Evolutionary conservation across 2,888 invertebrate species (phyloP).

Genomic region (Drosophila robusta): DNA sequence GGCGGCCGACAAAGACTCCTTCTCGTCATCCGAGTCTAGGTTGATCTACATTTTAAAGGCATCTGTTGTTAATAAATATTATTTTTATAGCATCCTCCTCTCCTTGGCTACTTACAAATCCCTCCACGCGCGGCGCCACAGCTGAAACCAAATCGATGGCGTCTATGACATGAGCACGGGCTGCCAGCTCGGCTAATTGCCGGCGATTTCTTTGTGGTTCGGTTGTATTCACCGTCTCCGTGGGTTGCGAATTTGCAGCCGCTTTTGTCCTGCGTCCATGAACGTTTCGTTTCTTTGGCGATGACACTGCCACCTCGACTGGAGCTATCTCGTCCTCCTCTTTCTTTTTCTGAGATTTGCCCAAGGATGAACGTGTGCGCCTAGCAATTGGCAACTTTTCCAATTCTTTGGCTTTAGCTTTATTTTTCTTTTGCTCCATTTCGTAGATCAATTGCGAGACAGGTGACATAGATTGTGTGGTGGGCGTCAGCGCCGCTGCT

Average conservation of each 20-base stretch:
- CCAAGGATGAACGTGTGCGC: constrained; percentile 55
- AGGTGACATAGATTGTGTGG: constrained; percentile 41
- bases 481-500: neutral
- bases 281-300: constrained; percentile 6
- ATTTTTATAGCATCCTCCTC: neutral
- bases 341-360: constrained; percentile 4
- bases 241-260: neutral
- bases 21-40: constrained; percentile 61
- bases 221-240: neutral
- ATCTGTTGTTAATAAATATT: neutral
- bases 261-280: constrained; percentile 1
- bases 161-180: constrained; percentile 61
- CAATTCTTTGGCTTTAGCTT: neutral
- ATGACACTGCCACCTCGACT: neutral
- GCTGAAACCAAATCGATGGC: constrained; percentile 74
- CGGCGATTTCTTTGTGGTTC: constrained; percentile 8
- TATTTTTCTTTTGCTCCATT: constrained; percentile 34
- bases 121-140: constrained; percentile 69
- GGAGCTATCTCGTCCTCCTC: neutral
- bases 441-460: constrained; percentile 56
- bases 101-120: constrained; percentile 59
- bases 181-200: constrained; percentile 62
- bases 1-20: neutral
- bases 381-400: constrained; percentile 40
- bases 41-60: constrained; percentile 52